Base-by-base conservation (phyloP, 2,113 vertebrate genomes). In the Hemiprocne comata region DNA sequence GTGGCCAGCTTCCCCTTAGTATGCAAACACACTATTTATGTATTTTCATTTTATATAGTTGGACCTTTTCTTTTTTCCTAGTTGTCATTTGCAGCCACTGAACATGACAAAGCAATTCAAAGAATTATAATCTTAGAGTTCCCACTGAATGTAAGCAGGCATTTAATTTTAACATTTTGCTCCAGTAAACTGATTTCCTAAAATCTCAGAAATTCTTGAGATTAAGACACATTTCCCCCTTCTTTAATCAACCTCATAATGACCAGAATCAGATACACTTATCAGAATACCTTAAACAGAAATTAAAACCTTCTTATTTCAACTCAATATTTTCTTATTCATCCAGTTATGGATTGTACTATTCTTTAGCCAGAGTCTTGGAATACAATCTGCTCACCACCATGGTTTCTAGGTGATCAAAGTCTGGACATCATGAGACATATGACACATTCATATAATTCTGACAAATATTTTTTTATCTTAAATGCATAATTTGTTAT, bases 221-320 rank as follows among this genome's bases (percentile, higher is more conserved):
- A 57, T 13, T 66, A 51, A 58, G 29, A 77, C 4, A 65, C 54
- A 6, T 34, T 90, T 46, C 13, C 15, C 46, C 16, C 14, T 23
- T 5, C 17, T 85, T 94, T 64, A 76, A 69, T 25, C 50, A 73
- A 19, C 2, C 10, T 80, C 53, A 7, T 58, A 82, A 69, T 76
- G 21, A 73, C 3, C 24, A 85, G n/a, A 65, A 65, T 87, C 20
- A 61, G n/a, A 33, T 14, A 76, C 0, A 0, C 0, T 87, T 46
- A 28, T 19, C 83, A 6, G 13, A 66, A 76, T 82, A 78, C 23
- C n/a, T 64, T 60, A 20, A 93, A 67, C 3, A 82, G 36, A 75
- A 91, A 23, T 23, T 57, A 91, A 60, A 28, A 1, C 7, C 4
- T 73, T 15, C 4, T 64, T 53, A 75, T 76, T 90, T 89, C 6